Percentiles rank a stretch among this genome's conserved stretches.
Conservation (phyloP, 2,797 vertebrate genomes). For the Taenioides sp. region DNA sequence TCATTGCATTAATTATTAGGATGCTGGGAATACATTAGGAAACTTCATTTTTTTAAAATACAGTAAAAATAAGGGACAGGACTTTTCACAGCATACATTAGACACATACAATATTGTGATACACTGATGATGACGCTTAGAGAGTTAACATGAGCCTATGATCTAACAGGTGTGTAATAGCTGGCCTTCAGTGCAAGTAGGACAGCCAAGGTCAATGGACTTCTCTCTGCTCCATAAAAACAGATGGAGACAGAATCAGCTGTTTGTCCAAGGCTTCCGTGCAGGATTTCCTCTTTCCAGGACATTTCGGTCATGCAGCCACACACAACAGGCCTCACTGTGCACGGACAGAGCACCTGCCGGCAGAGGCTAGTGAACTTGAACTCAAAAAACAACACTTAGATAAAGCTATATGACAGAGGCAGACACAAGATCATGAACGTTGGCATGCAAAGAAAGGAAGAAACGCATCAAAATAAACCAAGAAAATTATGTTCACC, state of each 20-base stretch:
- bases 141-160: slow-evolving; percentile 9
- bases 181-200: slow-evolving; percentile 27
- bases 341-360: slow-evolving; percentile 49
- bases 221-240: slow-evolving; percentile 55
- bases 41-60: too few relatives aligned
- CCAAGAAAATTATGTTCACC: neutral
- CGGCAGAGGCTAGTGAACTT: slow-evolving; percentile 33
- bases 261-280: slow-evolving; percentile 56
- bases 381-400: neutral
- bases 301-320: slow-evolving; percentile 47
- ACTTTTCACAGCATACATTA: neutral
- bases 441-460: slow-evolving; percentile 43
- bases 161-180: slow-evolving; percentile 37
- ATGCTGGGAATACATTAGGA: too few relatives aligned
- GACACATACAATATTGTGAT: neutral
- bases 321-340: slow-evolving; percentile 50
- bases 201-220: slow-evolving; percentile 44
- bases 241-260: slow-evolving; percentile 61
- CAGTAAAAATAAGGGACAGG: neutral
- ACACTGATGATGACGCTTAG: neutral
- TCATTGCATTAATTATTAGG: too few relatives aligned
- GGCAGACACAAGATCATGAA: slow-evolving; percentile 38
- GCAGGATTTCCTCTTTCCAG: slow-evolving; percentile 68
- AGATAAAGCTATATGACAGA: neutral
- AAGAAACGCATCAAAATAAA: neutral